These are phyloP conservation scores for Mus spretus DNA, from an alignment of 2,797 vertebrate genomes.

Conservation along the genomic window DNA sequence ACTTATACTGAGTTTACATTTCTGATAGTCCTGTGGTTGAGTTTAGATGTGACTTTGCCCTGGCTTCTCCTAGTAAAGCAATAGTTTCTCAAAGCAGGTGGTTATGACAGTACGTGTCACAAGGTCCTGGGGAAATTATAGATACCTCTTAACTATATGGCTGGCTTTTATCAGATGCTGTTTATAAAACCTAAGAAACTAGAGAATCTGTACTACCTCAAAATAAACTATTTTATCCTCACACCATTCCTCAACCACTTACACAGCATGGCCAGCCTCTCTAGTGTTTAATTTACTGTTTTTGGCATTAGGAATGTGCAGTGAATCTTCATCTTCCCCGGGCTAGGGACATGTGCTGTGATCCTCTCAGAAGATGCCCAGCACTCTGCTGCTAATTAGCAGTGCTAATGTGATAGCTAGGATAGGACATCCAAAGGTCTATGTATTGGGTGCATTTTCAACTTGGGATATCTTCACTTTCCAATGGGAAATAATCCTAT, in stretches of 20 bases:
- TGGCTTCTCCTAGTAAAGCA: slow-evolving; percentile 30
- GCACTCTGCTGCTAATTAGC: neutral
- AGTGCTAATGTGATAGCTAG: neutral
- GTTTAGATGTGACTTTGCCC: neutral
- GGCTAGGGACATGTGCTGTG: neutral
- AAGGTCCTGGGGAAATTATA: neutral
- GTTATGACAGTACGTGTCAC: neutral
- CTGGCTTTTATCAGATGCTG: neutral
- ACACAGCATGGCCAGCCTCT: neutral
- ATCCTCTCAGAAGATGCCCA: neutral
- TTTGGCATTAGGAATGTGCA: neutral
- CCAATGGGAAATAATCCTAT: neutral
- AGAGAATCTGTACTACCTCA: neutral
- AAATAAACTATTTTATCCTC: neutral
- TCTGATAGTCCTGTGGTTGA: neutral
- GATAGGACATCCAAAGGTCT: neutral
- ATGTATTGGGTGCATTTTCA: neutral
- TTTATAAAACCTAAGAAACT: neutral
- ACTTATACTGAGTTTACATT: neutral
- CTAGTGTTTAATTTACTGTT: neutral
- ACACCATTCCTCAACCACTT: neutral
- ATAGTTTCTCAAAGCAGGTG: neutral
- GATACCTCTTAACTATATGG: neutral
- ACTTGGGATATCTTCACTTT: neutral
- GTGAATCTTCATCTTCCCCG: neutral